phyloP scores from a whole-genome alignment of 2,113 vertebrate species.

The Tricholaema leucomelas region DNA sequence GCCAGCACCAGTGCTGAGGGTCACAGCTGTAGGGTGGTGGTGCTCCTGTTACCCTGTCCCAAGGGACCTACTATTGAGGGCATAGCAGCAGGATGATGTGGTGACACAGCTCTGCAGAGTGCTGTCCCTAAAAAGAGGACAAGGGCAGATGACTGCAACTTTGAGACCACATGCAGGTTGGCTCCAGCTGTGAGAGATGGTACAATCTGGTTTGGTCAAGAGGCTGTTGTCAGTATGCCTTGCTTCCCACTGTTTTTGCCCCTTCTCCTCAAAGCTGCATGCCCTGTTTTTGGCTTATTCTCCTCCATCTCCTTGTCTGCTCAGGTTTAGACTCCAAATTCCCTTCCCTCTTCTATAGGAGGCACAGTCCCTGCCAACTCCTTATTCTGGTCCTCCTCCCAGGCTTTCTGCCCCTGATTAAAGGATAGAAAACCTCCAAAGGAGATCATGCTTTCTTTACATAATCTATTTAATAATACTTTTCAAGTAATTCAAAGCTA shows the following conservation, averaged over 20 bases:
- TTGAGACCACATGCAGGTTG: background rate
- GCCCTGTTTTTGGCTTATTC: background rate
- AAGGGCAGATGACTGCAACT: conserved; percentile 16
- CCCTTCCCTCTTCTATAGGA: background rate
- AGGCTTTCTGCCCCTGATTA: conserved; percentile 35
- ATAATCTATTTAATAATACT: conserved; percentile 54
- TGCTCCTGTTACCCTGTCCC: rapidly evolving
- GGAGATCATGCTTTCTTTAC: conserved; percentile 33
- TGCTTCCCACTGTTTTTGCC: conserved; percentile 31
- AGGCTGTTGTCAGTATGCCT: background rate
- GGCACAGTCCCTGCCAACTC: conserved; percentile 30
- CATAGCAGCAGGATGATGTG: background rate
- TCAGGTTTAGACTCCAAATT: background rate
- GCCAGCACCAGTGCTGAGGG: rapidly evolving
- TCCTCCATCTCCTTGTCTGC: background rate
- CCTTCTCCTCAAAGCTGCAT: conserved; percentile 22
- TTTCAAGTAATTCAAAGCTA: conserved; percentile 55
- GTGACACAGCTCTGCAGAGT: background rate
- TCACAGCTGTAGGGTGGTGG: background rate
- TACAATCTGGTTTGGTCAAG: conserved; percentile 22
- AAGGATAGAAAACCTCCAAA: conserved; percentile 45
- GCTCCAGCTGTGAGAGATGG: conserved; percentile 34
- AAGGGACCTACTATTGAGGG: rapidly evolving
- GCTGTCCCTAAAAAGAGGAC: conserved; percentile 18
- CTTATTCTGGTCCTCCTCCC: conserved; percentile 43